Evolutionary conservation across 1,140 invertebrate genomes (phyloP).

Genomic region (Platorchestia sp.): DNA sequence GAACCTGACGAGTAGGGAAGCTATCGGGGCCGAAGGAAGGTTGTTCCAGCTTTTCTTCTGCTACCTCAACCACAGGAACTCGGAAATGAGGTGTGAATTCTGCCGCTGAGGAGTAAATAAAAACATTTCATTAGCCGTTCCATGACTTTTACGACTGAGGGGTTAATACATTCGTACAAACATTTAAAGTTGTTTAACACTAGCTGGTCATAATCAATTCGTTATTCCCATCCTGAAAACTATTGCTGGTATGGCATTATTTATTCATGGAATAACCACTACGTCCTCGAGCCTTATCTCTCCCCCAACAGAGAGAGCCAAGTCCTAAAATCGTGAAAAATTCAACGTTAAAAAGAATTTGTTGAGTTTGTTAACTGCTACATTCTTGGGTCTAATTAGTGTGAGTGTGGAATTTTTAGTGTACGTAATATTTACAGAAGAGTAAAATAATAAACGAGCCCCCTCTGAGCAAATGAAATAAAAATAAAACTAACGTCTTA

Average conservation of each 20-base stretch:
- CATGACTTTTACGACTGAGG: background rate
- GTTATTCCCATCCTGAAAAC: background rate
- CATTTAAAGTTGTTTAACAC: background rate
- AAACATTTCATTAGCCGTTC: background rate
- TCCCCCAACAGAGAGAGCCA: too few species aligned
- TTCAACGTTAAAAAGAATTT: too few species aligned
- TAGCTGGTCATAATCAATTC: too few species aligned
- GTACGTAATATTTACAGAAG: too few species aligned
- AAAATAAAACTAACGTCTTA: too few species aligned
- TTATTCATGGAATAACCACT: background rate
- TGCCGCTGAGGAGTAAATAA: background rate
- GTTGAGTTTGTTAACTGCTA: too few species aligned
- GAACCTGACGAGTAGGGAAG: constrained; percentile 39
- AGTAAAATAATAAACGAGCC: too few species aligned
- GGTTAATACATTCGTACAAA: background rate
- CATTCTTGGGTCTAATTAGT: too few species aligned
- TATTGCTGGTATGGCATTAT: background rate
- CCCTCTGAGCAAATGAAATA: too few species aligned
- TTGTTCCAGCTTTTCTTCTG: constrained; percentile 19
- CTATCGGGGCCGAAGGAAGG: constrained; percentile 50
- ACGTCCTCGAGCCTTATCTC: too few species aligned
- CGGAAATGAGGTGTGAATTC: constrained; percentile 36
- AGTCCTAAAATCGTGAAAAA: too few species aligned
- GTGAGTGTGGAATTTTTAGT: too few species aligned
- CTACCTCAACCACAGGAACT: constrained; percentile 29